phyloP scores from a whole-genome alignment of 2,888 invertebrate species.

The Nephrotoma flavescens region DNA sequence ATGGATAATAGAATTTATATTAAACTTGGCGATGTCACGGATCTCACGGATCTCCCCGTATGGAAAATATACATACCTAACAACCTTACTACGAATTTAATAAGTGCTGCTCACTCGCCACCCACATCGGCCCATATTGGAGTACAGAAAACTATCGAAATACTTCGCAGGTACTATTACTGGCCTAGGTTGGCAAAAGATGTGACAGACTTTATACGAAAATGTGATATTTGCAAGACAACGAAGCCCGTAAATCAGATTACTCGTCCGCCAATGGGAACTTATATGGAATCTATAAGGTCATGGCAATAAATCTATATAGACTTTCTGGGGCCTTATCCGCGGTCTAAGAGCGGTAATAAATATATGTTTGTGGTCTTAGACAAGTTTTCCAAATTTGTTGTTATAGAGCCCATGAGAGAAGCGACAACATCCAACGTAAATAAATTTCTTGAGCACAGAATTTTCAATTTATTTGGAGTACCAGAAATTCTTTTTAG shows the following conservation, averaged over 20 bases:
- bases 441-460: not conserved
- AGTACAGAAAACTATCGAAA: not conserved
- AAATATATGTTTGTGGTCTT: not conserved
- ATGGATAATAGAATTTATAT: not conserved
- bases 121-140: not conserved
- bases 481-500: constrained; percentile 12
- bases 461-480: constrained; percentile 15
- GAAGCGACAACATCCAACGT: not conserved
- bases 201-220: not conserved
- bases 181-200: not conserved
- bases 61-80: not conserved
- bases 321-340: too few species aligned
- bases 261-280: not conserved
- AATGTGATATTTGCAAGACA: not conserved
- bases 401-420: not conserved
- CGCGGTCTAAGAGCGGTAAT: too few species aligned
- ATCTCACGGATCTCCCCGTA: not conserved
- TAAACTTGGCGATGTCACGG: not conserved
- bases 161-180: not conserved
- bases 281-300: not conserved
- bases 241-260: not conserved
- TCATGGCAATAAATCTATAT: not conserved
- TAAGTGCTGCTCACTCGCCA: not conserved
- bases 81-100: not conserved
- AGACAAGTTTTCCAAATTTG: not conserved